Evolutionary conservation across 2,113 vertebrate genomes (phyloP).

Genomic region (Lontra canadensis): DNA sequence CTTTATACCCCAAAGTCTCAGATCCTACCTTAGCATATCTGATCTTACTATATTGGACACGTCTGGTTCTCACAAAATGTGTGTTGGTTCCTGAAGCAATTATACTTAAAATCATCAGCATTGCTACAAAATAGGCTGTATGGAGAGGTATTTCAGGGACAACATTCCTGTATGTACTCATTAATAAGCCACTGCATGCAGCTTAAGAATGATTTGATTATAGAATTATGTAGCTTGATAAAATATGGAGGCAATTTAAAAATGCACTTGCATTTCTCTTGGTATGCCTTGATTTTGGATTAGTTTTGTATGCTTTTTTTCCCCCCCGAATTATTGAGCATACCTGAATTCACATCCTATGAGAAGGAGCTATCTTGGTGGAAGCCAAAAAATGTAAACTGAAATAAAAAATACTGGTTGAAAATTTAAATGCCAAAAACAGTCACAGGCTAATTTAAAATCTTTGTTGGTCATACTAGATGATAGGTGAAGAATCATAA

Average conservation of each 20-base stretch:
- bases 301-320: background rate
- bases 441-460: background rate
- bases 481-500: background rate
- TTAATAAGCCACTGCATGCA: background rate
- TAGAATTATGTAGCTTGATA: background rate
- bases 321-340: background rate
- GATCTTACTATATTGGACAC: background rate
- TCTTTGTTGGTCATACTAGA: background rate
- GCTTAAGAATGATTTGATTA: background rate
- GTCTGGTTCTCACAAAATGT: background rate
- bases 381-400: background rate
- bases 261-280: background rate
- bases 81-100: background rate
- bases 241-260: background rate
- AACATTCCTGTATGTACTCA: background rate
- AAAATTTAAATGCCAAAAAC: background rate
- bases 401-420: background rate
- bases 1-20: background rate
- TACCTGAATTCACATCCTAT: background rate
- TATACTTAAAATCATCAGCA: background rate
- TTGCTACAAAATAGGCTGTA: background rate
- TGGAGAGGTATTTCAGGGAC: background rate
- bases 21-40: background rate
- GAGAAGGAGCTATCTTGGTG: background rate
- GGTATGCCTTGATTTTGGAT: background rate